Evolutionary conservation across 2,888 invertebrate genomes (phyloP).

Genomic region (Lasioglossum lativentre): DNA sequence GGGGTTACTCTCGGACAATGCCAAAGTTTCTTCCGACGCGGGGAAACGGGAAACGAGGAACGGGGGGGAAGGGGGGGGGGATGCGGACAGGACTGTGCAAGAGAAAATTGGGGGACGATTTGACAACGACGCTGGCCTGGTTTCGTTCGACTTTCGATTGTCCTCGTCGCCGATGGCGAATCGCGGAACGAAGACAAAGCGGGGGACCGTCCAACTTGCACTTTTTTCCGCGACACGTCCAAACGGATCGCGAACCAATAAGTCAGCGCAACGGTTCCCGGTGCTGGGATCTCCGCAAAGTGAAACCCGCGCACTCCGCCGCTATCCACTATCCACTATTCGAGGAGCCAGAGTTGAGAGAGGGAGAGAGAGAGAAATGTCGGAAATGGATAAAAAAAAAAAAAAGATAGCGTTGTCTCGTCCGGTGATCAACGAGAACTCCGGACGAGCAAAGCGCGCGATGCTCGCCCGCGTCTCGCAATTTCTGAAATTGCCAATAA

Average conservation of each 20-base stretch:
- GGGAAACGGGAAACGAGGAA: slow-evolving; percentile 5
- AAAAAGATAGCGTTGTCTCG: slow-evolving; percentile 34
- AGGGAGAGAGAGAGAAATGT: not conserved
- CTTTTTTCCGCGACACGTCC: slow-evolving; percentile 41
- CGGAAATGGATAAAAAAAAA: slow-evolving; percentile 7
- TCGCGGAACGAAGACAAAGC: slow-evolving; percentile 51
- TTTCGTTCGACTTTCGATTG: slow-evolving; percentile 68
- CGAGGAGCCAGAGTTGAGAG: slow-evolving; percentile 50
- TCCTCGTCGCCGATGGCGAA: slow-evolving; percentile 59
- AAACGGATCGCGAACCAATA: slow-evolving; percentile 66
- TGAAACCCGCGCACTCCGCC: slow-evolving; percentile 58
- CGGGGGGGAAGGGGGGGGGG: not conserved
- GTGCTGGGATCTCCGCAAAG: slow-evolving; percentile 47
- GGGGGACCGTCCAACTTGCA: slow-evolving; percentile 40
- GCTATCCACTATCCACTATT: slow-evolving; percentile 36
- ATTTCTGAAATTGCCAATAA: slow-evolving; percentile 74
- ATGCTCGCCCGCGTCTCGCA: slow-evolving; percentile 62
- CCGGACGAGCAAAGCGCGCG: slow-evolving; percentile 59
- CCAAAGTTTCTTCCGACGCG: slow-evolving; percentile 56
- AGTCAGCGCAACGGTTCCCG: slow-evolving; percentile 57
- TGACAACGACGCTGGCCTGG: slow-evolving; percentile 61
- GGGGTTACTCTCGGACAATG: slow-evolving; percentile 63
- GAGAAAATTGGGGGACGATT: slow-evolving; percentile 64
- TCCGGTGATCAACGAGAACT: not conserved
- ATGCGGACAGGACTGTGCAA: not conserved